A percentile compares a stretch with the other conserved stretches of the same genome.
Evolutionary conservation across 1,140 invertebrate genomes (phyloP).

Genomic region (Platorchestia sp.): DNA sequence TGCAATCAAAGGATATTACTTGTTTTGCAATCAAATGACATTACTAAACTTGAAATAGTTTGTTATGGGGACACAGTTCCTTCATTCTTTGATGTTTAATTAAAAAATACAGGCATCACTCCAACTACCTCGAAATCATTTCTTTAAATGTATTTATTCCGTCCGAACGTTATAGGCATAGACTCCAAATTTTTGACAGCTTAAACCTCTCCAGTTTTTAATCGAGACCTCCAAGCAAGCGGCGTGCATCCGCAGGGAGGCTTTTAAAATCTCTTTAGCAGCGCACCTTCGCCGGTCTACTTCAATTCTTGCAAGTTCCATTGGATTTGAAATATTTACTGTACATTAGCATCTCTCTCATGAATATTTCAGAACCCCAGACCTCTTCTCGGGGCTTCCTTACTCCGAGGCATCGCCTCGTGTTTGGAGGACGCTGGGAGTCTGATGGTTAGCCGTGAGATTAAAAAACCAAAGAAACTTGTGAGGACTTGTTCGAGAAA

Average conservation of each 20-base stretch:
- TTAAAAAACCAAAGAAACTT: neutral
- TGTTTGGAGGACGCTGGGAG: neutral
- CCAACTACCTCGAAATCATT: neutral
- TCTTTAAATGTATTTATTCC: neutral
- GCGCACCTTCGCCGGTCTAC: slow-evolving; percentile 5
- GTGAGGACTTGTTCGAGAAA: neutral
- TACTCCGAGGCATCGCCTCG: neutral
- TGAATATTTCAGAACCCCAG: neutral
- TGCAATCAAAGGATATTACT: no score
- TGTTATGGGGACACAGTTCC: no score
- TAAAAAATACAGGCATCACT: no score
- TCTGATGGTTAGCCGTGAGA: neutral
- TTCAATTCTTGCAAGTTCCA: slow-evolving; percentile 31
- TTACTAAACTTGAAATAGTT: no score
- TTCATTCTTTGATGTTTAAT: no score
- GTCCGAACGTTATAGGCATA: neutral
- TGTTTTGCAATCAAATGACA: no score
- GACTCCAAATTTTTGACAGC: neutral
- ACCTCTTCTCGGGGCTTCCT: neutral
- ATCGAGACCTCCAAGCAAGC: neutral
- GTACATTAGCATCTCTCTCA: slow-evolving; percentile 19
- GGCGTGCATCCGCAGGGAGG: neutral
- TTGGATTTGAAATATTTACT: slow-evolving; percentile 41
- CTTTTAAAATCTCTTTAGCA: neutral
- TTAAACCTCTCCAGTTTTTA: neutral